Evolutionary conservation across 1,140 invertebrate genomes (phyloP), one percentile per base, ranked within the genome.

Genomic region (Rhysida immarginata): DNA sequence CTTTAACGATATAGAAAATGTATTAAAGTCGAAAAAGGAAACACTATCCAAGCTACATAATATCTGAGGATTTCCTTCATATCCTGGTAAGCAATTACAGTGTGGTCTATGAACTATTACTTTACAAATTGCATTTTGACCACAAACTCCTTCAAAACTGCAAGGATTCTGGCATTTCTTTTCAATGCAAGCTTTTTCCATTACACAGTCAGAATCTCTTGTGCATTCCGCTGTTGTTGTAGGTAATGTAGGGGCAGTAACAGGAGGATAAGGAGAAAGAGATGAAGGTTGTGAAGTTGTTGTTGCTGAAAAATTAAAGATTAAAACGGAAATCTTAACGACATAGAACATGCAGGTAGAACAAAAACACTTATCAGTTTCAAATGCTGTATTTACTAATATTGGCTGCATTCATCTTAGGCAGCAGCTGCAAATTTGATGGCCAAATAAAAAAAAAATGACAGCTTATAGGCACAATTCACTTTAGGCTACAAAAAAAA

Each of bases 111-210:
- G 63, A 29, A 14, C 49, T 18, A 27, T 56, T 14, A 63, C 59
- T 21, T 42, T 24, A 52, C 63, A 64, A n/a, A 57, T 44, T 16
- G 63, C 58, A 44, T 61, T 61, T 2, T 58, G 18, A 16, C 63
- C 63, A 42, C 63, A 64, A 13, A 60, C 55, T 27, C 55, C 54
- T 18, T 59, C 61, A 42, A 64, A 63, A 20, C 42, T 29, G 54
- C 65, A 66, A 29, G 65, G 65, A 51, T 66, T 61, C 21, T 55
- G 59, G 43, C 67, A 69, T 42, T 79, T 77, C 1, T 56, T 58
- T 72, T 85, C 83, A 71, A 89, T 81, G 77, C 90, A 94, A 67
- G 86, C 84, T 75, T 87, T 86, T 72, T 91, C 86, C 72, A 83
- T 81, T 59, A 86, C 80, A 76, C 90, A 94, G 74, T 91, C 87